phyloP scores from a whole-genome alignment of 2,113 vertebrate genomes.

The Scytalopus superciliaris region DNA sequence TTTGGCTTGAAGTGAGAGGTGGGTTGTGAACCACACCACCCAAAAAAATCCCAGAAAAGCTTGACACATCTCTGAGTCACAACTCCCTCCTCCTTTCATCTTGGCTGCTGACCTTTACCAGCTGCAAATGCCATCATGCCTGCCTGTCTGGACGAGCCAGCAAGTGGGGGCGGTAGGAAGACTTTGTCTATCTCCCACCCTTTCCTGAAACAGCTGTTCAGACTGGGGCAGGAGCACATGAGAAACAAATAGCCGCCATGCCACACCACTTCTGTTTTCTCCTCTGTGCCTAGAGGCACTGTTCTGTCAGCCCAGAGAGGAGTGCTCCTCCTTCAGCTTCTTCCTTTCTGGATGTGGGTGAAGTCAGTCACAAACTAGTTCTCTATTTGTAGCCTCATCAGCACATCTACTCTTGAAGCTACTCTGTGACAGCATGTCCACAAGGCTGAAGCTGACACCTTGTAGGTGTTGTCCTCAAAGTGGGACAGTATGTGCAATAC shows the following conservation, averaged over 20 bases:
- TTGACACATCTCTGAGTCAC: constrained; percentile 49
- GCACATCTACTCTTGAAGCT: neutral
- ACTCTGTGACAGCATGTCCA: neutral
- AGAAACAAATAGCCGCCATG: neutral
- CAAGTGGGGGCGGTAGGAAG: neutral
- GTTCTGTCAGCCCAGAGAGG: neutral
- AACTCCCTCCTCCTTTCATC: neutral
- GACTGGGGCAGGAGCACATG: accelerated
- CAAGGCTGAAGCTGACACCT: neutral
- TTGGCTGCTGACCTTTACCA: constrained; percentile 50
- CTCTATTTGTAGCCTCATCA: neutral
- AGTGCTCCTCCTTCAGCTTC: neutral
- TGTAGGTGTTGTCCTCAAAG: neutral
- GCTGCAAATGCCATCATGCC: neutral
- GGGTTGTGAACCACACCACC: constrained; percentile 8
- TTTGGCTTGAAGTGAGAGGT: constrained; percentile 15
- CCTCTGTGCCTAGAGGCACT: neutral
- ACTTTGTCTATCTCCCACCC: neutral
- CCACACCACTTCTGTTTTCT: neutral
- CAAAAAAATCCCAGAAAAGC: constrained; percentile 6
- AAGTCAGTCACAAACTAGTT: neutral
- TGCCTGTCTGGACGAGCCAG: neutral
- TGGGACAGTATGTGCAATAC: neutral
- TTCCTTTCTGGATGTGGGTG: neutral
- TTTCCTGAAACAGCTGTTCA: neutral